Conservation (phyloP, 2,888 invertebrate species). For the Drymonia ruficornis region DNA sequence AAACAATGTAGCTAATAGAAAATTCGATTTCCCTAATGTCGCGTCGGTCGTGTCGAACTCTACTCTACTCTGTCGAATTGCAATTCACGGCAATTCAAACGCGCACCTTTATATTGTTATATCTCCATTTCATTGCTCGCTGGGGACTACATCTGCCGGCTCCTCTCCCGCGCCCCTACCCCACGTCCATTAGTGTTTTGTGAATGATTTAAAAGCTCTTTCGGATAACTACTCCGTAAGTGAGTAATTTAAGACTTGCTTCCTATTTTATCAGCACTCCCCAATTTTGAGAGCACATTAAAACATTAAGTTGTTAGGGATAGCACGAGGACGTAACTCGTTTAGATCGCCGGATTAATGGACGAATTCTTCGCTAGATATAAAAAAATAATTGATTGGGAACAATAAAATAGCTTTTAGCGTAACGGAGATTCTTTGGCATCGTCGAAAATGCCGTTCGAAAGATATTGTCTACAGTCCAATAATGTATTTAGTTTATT, state of each 20-base stretch:
- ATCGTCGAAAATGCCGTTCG: slow-evolving; percentile 24
- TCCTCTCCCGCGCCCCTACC: slow-evolving; percentile 57
- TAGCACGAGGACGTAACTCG: slow-evolving; percentile 44
- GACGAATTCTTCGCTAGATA: slow-evolving; percentile 40
- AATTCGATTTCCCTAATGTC: slow-evolving; percentile 19
- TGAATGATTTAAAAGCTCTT: slow-evolving; percentile 86
- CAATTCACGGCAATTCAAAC: slow-evolving; percentile 74
- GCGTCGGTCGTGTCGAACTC: slow-evolving; percentile 21
- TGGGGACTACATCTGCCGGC: slow-evolving; percentile 75
- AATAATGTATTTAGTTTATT: slow-evolving; percentile 27
- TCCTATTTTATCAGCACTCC: slow-evolving; percentile 84
- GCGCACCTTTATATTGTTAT: slow-evolving; percentile 81
- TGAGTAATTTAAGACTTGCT: slow-evolving; percentile 84
- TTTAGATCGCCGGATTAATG: slow-evolving; percentile 53
- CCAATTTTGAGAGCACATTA: slow-evolving; percentile 84
- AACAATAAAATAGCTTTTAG: slow-evolving; percentile 43
- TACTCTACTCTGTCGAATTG: slow-evolving; percentile 51
- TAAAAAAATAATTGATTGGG: slow-evolving; percentile 37
- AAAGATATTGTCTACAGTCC: slow-evolving; percentile 23
- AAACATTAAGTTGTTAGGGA: slow-evolving; percentile 68
- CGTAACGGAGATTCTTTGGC: slow-evolving; percentile 41
- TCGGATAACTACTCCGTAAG: slow-evolving; percentile 85
- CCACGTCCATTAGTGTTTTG: slow-evolving; percentile 85
- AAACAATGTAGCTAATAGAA: neutral
- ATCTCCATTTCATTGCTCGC: slow-evolving; percentile 82